Base-by-base conservation (phyloP, 2,113 vertebrate genomes). In the Gavialis gangeticus region DNA sequence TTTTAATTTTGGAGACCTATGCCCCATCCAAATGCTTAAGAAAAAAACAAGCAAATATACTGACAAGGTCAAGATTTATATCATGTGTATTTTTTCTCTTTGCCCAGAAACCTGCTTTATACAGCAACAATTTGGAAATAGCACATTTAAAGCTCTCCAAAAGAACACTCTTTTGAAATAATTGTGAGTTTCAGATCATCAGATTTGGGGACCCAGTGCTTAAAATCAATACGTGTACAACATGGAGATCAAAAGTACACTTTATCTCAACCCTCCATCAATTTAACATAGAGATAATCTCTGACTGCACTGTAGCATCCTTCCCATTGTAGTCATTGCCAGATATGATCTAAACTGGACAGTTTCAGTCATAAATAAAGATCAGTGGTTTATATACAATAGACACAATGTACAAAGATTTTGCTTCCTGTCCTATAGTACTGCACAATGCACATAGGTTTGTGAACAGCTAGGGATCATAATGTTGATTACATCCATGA, bases 341-440 rank as follows among this genome's bases (percentile, higher is more conserved):
- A 97, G 96, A 96, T 94, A 89, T 30, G 94, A 91, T 95, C 91
- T 89, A 90, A 84, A 93, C 81, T 97, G 91, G 94, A 93, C 90
- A 89, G 80, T 89, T 55, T 87, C 77, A 90, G 82, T 69, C 88
- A 67, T 4, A 96, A 94, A 94, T 66, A 77, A 75, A 93, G 93
- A 96, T 94, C 88, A 93, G 95, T 96, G 75, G 17, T 55, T 57
- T 25, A 2, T 6, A 63, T 94, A 3, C 85, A 56, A 78, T 0
- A 7, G 96, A 94, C 96, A 96, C 34, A 54, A 89, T 13, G 88
- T 97, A 92, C 92, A 89, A 94, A 46, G 4, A 8, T 13, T 5
- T 4, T 88, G 86, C 60, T 71, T 92, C 78, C 76, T 75, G 17
- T 82, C 56, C 67, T 88, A 27, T 13, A 22, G 69, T 34, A 10